Evolutionary conservation across 1,140 invertebrate species (phyloP).

Genomic region (Lysiphlebus fabarum): DNA sequence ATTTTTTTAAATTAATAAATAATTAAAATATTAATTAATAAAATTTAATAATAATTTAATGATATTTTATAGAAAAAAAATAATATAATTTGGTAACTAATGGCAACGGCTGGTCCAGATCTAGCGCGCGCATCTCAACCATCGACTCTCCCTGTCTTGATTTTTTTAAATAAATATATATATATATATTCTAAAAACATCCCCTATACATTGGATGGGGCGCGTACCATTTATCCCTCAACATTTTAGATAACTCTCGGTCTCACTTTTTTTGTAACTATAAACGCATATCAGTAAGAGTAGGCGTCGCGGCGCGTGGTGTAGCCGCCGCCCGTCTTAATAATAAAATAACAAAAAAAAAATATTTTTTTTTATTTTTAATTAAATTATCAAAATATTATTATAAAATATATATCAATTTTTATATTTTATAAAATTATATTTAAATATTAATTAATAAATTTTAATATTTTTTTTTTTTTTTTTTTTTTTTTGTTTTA

Average conservation of each 20-base stretch:
- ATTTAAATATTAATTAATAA: too few relatives aligned
- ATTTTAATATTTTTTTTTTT: too few relatives aligned
- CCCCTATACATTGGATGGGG: too few relatives aligned
- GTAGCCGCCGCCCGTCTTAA: conserved; percentile 37
- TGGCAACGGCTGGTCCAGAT: conserved; percentile 20
- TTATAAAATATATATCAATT: too few relatives aligned
- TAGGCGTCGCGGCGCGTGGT: conserved; percentile 39
- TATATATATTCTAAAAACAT: too few relatives aligned
- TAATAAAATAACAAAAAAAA: not conserved
- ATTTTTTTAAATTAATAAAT: too few relatives aligned
- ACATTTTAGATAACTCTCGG: not conserved
- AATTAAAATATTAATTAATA: too few relatives aligned
- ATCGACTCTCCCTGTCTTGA: conserved; percentile 13
- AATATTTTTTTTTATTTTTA: too few relatives aligned
- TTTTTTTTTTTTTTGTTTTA: too few relatives aligned
- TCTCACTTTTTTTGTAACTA: not conserved
- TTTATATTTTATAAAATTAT: too few relatives aligned
- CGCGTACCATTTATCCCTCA: not conserved
- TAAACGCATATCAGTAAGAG: conserved; percentile 29
- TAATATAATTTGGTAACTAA: not conserved
- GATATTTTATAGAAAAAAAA: not conserved
- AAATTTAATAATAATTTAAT: not conserved
- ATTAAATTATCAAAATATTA: too few relatives aligned
- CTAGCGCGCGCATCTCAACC: conserved; percentile 11
- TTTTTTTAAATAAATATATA: too few relatives aligned